Evolutionary conservation across 2,888 invertebrate genomes (phyloP).

Genomic region (Patella ulyssiponensis): DNA sequence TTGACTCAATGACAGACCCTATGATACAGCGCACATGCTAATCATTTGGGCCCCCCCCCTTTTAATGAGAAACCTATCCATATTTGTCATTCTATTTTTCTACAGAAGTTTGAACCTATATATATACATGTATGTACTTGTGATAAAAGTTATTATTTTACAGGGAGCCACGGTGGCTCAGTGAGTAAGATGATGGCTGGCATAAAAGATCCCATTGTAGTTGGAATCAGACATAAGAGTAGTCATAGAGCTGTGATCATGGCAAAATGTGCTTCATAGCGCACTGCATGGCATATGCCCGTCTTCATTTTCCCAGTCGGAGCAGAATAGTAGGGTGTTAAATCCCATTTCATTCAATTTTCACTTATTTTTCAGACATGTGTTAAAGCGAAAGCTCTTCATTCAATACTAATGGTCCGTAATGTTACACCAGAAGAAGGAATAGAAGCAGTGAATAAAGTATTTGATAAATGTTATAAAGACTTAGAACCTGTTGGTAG

Average conservation of each 20-base stretch:
- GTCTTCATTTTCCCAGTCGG: too few relatives aligned
- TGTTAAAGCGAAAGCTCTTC: conserved; percentile 89
- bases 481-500: conserved; percentile 92
- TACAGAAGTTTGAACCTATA: background rate
- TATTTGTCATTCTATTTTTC: conserved; percentile 14
- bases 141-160: background rate
- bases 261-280: too few relatives aligned
- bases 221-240: too few relatives aligned
- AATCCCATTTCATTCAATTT: background rate
- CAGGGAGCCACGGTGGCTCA: background rate
- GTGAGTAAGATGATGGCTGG: background rate
- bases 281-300: too few relatives aligned
- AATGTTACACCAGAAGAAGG: conserved; percentile 83
- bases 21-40: too few relatives aligned
- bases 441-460: conserved; percentile 84
- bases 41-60: background rate
- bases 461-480: conserved; percentile 90
- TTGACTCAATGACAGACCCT: too few relatives aligned
- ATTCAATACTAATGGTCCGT: conserved; percentile 87
- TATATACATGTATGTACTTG: conserved; percentile 5
- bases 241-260: too few relatives aligned
- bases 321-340: too few relatives aligned
- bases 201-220: too few relatives aligned
- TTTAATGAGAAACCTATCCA: background rate
- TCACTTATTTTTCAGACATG: conserved; percentile 76